Conservation (phyloP, 2,113 vertebrate genomes). For the Aspidoscelis tigris region DNA sequence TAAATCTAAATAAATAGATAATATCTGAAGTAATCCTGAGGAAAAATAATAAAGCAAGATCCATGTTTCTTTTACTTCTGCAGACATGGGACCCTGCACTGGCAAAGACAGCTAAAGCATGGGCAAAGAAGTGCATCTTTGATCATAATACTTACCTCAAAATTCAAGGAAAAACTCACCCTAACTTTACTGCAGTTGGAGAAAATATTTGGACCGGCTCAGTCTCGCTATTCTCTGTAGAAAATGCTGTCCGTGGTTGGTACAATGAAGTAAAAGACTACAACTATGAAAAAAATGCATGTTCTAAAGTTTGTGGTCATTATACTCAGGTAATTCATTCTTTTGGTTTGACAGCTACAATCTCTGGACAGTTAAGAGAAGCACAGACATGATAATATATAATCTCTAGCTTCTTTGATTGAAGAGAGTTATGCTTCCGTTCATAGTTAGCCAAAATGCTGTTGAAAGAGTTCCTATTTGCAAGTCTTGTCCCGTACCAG, state of each 20-base stretch:
- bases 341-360: neutral
- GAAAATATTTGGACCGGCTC: conserved; percentile 79
- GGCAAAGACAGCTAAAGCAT: conserved; percentile 75
- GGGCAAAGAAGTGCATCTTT: conserved; percentile 74
- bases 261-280: conserved; percentile 65
- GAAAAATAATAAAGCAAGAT: neutral
- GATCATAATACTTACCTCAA: conserved; percentile 65
- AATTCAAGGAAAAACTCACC: conserved; percentile 58
- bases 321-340: conserved; percentile 73
- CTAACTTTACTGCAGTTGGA: conserved; percentile 66
- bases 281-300: conserved; percentile 54
- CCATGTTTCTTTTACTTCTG: conserved; percentile 42
- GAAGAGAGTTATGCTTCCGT: neutral
- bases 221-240: conserved; percentile 66
- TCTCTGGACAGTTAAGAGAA: neutral
- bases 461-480: no score
- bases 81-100: conserved; percentile 79
- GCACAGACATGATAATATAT: neutral
- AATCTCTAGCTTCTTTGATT: neutral
- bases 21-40: no score
- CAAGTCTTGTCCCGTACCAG: no score
- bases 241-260: conserved; percentile 63
- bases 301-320: conserved; percentile 62
- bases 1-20: no score
- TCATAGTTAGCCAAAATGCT: no score